Base-by-base conservation (phyloP, 30 jellyfish, hydroid and myxozoan genomes). In the Sanderia malayensis region DNA sequence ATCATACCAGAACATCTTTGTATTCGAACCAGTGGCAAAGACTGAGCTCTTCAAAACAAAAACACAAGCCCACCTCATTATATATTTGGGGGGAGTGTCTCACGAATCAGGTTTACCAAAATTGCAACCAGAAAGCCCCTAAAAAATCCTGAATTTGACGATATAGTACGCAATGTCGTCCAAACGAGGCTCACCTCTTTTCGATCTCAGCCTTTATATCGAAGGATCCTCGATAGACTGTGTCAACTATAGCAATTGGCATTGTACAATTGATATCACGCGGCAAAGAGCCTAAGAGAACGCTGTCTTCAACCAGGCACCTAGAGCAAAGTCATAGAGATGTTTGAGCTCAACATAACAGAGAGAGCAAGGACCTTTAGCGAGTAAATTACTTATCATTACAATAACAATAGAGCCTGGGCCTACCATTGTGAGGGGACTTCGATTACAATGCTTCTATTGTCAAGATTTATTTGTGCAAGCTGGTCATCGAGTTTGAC, bases 391-490 rank as follows among this genome's bases (percentile, higher is more conserved):
- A 41, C 55, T 41, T 41, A 15, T 41, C 8, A 41, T 6, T 15
- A 41, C n/a, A 41, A 20, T 57, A 57, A 6, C 68, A 24, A 57
- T 4, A 8, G 27, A 57, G 8, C n/a, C 10, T 7, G 15, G 17
- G 55, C 86, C 24, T 72, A 93, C 96, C 99, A 93, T 46, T 74
- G 94, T n/a, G 99, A 80, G 11, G 96, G 96, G 2, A 86, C 96
- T 13, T 84, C 89, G 61, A 93, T 76, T 17, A 46, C 64, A 15
- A 86, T 57, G 10, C 53, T 61, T 13, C 93, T 91, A 10, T 66
- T 63, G 41, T 66, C 53, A 26, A 70, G 74, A 0, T 67, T 58
- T 28, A 93, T 55, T 21, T 66, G 83, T 20, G 95, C 95, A 18
- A 82, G 94, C 24, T 69, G 61, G 59, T 79, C 95, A 25, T 67